Evolutionary conservation across 2,888 invertebrate genomes (phyloP), one percentile per base, ranked within the genome.

Genomic region (Allolobophora icterica): DNA sequence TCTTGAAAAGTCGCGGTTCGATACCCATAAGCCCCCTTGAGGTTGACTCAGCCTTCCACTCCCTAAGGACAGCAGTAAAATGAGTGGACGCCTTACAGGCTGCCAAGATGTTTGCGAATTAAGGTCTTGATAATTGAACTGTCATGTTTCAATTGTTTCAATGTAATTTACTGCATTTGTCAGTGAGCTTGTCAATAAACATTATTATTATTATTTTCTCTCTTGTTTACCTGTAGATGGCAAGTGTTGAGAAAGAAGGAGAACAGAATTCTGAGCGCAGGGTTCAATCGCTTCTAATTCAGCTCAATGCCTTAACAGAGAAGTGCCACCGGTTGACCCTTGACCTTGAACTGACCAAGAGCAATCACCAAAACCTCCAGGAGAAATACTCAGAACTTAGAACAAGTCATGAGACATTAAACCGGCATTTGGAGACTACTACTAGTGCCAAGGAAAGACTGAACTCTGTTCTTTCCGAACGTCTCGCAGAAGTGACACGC

Each of bases 241-340:
- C 89, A 13, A 91, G 30, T 42, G 38, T 92, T 38, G 94, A 95
- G 92, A 93, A 93, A 90, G 93, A 94, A 84, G 94, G 94, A 90
- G 91, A 94, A 90, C 94, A 87, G 87, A 87, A 38, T 87, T 87
- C 87, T 21, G 87, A 34, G 19, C 35, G 38, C 34, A 34, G n/a
- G 38, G 35, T 87, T 87, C 87, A 87, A 38, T 4, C 92, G 52
- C 92, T 95, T 71, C 93, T 94, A 3, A 92, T 93, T 58, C 94
- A 94, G 92, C 93, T 94, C n/a, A 92, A 93, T 87, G 93, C 93
- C 21, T 91, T 94, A 42, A 94, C 94, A 11, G 94, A 94, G 91
- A 94, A 94, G 91, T 93, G 93, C 91, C 94, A 94, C 90, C 92
- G 92, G 90, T 92, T 93, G 13, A 93, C 93, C 11, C 91, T 94